Conservation (phyloP, 2,113 vertebrate genomes). For the Chauna torquata region DNA sequence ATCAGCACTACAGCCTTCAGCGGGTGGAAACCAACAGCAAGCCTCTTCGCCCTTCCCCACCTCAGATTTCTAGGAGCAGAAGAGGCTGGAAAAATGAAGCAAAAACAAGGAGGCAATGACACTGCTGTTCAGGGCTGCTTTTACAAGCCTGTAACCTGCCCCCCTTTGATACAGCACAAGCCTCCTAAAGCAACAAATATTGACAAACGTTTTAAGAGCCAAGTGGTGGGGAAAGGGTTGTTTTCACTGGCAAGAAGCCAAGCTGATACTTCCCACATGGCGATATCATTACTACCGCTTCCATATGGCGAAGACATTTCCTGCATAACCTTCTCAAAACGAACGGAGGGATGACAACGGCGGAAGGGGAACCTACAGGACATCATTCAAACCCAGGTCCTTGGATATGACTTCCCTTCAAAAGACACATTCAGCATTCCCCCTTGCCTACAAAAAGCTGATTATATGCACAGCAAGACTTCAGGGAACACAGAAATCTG, state of each 20-base stretch:
- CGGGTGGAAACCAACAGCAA: background rate
- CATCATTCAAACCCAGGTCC: background rate
- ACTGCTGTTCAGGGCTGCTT: background rate
- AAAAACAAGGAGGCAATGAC: background rate
- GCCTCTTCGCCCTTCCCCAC: background rate
- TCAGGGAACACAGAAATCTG: background rate
- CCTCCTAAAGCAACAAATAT: slow-evolving; percentile 7
- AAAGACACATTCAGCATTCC: background rate
- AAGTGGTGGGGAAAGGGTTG: background rate
- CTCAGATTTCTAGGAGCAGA: background rate
- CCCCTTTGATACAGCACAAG: background rate
- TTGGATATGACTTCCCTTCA: accelerated
- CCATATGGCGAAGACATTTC: slow-evolving; percentile 59
- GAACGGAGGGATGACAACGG: background rate
- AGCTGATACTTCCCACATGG: slow-evolving; percentile 49
- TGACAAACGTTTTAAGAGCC: background rate
- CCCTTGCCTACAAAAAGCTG: background rate
- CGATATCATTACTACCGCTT: slow-evolving; percentile 5
- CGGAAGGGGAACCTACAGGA: background rate
- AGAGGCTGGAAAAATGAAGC: background rate
- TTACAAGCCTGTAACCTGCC: background rate
- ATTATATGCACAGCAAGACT: background rate
- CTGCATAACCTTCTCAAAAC: background rate
- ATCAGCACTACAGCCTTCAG: background rate
- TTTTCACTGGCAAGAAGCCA: slow-evolving; percentile 48